These are phyloP conservation scores for Podarcis lilfordi DNA, from an alignment of 2,797 vertebrate species.

Conservation along the genomic window DNA sequence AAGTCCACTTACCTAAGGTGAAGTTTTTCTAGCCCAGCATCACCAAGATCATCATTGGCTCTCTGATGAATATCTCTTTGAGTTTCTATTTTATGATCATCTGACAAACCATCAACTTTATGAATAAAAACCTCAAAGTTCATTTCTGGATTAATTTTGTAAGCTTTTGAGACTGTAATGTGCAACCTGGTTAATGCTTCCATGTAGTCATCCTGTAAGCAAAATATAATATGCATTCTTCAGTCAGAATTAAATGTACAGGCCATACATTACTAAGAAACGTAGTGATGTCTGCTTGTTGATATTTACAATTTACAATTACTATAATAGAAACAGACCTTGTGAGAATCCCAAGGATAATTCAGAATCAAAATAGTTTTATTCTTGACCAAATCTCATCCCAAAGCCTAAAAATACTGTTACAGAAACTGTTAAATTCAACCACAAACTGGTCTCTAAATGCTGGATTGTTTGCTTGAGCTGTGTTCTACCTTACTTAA, in stretches of 20 bases:
- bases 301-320: too few relatives aligned
- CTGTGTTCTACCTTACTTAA: background rate
- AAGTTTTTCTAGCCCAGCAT: conserved; percentile 97
- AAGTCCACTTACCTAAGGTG: conserved; percentile 89
- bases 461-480: background rate
- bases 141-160: conserved; percentile 98
- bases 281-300: too few relatives aligned
- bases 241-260: background rate
- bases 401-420: background rate
- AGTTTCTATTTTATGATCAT: conserved; percentile 99
- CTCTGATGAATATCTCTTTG: conserved; percentile 99
- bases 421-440: background rate
- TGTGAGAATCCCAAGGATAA: background rate
- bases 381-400: background rate
- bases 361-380: background rate
- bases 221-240: conserved; percentile 48
- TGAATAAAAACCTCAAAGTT: conserved; percentile 99
- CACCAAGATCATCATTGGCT: conserved; percentile 97
- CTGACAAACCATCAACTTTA: conserved; percentile 98
- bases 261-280: background rate
- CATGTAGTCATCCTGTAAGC: conserved; percentile 96
- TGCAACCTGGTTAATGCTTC: conserved; percentile 96
- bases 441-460: background rate
- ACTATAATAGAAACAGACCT: background rate
- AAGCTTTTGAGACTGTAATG: conserved; percentile 97